Conservation (phyloP, 2,888 invertebrate genomes). For the Cryptus armator region DNA sequence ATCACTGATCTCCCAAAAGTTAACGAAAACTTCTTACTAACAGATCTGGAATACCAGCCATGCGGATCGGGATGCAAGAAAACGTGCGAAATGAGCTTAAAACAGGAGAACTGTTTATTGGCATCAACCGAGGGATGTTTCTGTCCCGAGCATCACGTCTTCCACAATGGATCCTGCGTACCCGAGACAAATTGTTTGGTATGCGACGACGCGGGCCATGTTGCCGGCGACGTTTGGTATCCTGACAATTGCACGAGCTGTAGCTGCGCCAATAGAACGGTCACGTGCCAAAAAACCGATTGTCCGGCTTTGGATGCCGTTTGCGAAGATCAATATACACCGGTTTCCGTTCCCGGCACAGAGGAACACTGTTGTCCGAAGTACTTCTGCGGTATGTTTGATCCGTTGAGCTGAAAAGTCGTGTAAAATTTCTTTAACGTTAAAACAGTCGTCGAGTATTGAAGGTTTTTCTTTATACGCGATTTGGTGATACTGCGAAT, state of each 20-base stretch:
- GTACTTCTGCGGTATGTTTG: slow-evolving; percentile 88
- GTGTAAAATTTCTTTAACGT: not conserved
- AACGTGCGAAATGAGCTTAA: slow-evolving; percentile 89
- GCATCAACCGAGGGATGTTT: slow-evolving; percentile 92
- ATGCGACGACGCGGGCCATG: slow-evolving; percentile 91
- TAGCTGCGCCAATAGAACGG: slow-evolving; percentile 87
- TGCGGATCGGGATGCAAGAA: slow-evolving; percentile 88
- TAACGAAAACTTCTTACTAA: not conserved
- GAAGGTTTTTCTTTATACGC: not conserved
- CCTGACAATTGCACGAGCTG: slow-evolving; percentile 91
- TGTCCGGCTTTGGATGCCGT: slow-evolving; percentile 87
- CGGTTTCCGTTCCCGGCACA: slow-evolving; percentile 86
- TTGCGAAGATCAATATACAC: slow-evolving; percentile 88
- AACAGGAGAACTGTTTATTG: slow-evolving; percentile 85
- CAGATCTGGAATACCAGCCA: slow-evolving; percentile 85
- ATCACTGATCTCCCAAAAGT: not conserved
- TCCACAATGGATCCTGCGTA: slow-evolving; percentile 91
- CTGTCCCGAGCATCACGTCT: slow-evolving; percentile 91
- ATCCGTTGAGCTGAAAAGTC: not conserved
- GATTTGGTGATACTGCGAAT: not conserved
- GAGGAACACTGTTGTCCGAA: slow-evolving; percentile 90
- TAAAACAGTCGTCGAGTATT: not conserved
- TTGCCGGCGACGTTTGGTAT: slow-evolving; percentile 89
- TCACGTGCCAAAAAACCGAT: slow-evolving; percentile 88
- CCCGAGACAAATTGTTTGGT: slow-evolving; percentile 89